A percentile compares a stretch with the other conserved stretches of the same genome.
Evolutionary conservation across 2,797 vertebrate genomes (phyloP).

Genomic region (Sorex maritimensis): DNA sequence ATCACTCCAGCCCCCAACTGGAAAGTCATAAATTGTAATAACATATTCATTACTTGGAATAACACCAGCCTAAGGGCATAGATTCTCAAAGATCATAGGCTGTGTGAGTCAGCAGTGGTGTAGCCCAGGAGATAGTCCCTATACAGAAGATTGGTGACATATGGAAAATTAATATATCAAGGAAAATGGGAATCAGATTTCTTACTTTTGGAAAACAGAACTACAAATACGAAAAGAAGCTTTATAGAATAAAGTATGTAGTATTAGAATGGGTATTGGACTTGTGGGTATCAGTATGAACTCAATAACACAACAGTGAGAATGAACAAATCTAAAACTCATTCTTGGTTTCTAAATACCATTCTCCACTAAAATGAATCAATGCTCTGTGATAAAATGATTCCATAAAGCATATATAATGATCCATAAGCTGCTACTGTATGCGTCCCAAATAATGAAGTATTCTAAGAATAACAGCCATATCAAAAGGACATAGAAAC

Average conservation of each 20-base stretch:
- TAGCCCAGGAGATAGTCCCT: neutral
- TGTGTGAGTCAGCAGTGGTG: neutral
- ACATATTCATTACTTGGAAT: neutral
- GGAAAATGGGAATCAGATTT: slow-evolving; percentile 4
- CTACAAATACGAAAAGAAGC: neutral
- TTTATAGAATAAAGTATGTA: slow-evolving; percentile 19
- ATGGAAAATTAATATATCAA: neutral
- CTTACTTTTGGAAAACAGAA: slow-evolving; percentile 32
- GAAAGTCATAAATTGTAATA: neutral
- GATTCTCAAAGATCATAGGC: neutral
- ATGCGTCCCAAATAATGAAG: neutral
- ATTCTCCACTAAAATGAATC: slow-evolving; percentile 5
- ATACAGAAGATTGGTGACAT: neutral
- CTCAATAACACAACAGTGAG: neutral
- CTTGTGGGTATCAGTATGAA: slow-evolving; percentile 15
- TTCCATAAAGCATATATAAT: slow-evolving; percentile 42
- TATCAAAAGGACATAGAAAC: slow-evolving; percentile 3
- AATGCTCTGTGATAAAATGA: slow-evolving; percentile 6
- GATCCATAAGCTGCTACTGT: neutral
- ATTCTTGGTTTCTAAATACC: slow-evolving; percentile 22
- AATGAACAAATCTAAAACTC: neutral
- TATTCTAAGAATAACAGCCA: neutral
- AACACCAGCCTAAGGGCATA: neutral
- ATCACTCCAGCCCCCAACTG: neutral
- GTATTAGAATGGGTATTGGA: neutral